Evolutionary conservation across 1,140 invertebrate genomes (phyloP).

Genomic region (Adelges cooleyi): DNA sequence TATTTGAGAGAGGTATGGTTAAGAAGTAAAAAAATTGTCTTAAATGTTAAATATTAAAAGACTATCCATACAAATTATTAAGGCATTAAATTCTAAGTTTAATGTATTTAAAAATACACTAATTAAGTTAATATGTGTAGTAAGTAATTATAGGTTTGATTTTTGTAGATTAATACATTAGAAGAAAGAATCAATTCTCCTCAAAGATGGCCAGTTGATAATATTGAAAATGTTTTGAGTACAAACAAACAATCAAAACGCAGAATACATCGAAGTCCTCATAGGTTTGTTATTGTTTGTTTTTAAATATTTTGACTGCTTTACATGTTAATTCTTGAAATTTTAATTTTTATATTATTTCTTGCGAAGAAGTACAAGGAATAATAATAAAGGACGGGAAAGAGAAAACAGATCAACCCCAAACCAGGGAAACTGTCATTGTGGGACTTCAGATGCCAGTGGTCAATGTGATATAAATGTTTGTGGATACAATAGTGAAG

Average conservation of each 20-base stretch:
- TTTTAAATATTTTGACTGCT: too few species aligned
- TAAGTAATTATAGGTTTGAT: too few species aligned
- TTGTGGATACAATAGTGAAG: conserved; percentile 61
- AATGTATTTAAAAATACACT: too few species aligned
- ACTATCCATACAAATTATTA: too few species aligned
- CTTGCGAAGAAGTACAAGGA: neutral
- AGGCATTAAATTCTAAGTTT: too few species aligned
- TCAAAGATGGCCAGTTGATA: conserved; percentile 36
- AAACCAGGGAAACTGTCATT: neutral
- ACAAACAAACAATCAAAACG: conserved; percentile 33
- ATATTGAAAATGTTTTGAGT: conserved; percentile 29
- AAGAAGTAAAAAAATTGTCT: too few species aligned
- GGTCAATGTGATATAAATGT: conserved; percentile 34
- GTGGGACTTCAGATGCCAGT: neutral
- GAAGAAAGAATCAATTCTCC: conserved; percentile 37
- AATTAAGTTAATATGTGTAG: too few species aligned
- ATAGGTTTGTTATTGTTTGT: conserved; percentile 3
- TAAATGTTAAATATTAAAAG: too few species aligned
- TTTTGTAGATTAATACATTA: conserved; percentile 38
- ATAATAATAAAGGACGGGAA: neutral
- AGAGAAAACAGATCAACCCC: neutral
- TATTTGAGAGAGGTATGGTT: too few species aligned
- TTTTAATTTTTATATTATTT: neutral
- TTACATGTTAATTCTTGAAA: too few species aligned
- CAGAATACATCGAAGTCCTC: conserved; percentile 8